Conservation (phyloP, 2,888 invertebrate species). For the Resseliella maxima region DNA sequence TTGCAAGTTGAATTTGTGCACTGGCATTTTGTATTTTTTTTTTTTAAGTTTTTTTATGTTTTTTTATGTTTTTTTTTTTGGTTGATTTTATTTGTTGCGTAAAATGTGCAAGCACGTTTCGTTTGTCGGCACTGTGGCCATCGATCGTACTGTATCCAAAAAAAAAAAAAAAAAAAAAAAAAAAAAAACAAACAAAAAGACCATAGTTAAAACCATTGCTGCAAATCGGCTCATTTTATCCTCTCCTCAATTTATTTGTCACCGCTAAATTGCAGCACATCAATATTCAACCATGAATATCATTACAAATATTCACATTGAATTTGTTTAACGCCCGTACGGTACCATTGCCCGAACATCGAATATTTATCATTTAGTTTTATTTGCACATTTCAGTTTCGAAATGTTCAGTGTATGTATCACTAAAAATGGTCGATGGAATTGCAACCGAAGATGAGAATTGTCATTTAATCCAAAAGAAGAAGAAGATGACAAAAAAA, state of each 20-base stretch:
- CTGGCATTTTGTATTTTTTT: background rate
- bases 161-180: no score
- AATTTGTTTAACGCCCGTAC: no score
- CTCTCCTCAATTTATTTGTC: background rate
- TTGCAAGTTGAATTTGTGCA: background rate
- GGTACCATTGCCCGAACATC: no score
- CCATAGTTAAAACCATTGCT: no score
- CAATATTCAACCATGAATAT: background rate
- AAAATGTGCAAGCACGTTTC: slow-evolving; percentile 51
- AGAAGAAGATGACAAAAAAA: background rate
- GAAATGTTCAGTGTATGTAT: background rate
- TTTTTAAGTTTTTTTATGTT: background rate
- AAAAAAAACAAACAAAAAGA: no score
- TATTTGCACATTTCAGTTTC: background rate
- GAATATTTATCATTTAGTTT: no score
- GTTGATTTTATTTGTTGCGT: slow-evolving; percentile 19
- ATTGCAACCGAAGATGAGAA: background rate
- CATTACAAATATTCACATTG: no score
- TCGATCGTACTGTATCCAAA: background rate
- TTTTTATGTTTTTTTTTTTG: background rate
- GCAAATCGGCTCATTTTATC: no score
- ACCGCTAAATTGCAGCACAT: slow-evolving; percentile 34
- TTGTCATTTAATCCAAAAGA: background rate
- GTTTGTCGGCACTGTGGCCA: background rate
- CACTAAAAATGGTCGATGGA: background rate